Conservation (phyloP, 1,140 invertebrate species). For the Zophobas atratus region DNA sequence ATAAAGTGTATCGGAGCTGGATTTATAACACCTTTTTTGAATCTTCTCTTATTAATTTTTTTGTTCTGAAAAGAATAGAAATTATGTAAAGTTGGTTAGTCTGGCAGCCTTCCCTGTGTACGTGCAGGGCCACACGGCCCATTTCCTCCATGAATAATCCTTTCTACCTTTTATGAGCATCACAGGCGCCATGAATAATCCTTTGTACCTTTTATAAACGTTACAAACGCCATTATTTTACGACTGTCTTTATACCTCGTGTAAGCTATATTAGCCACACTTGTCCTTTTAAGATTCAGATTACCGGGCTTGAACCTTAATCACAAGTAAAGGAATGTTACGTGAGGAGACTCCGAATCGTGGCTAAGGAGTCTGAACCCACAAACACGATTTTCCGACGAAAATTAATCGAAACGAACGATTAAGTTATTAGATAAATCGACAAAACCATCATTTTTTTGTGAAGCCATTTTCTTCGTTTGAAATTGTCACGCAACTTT, state of each 20-base stretch:
- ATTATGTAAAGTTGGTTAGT: neutral
- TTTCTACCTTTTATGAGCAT: neutral
- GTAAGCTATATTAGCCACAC: neutral
- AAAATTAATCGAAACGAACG: too few species aligned
- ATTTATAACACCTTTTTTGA: too few species aligned
- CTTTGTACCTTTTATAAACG: neutral
- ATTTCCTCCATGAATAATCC: neutral
- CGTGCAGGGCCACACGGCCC: neutral
- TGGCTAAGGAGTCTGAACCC: too few species aligned
- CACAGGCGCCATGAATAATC: neutral
- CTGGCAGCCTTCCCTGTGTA: neutral
- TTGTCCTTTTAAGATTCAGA: neutral
- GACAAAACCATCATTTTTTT: too few species aligned
- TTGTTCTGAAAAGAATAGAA: too few species aligned
- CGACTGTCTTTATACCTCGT: neutral
- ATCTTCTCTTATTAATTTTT: too few species aligned
- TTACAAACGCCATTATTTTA: neutral
- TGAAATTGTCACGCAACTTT: neutral
- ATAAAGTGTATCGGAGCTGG: too few species aligned
- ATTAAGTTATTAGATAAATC: too few species aligned
- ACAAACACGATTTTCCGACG: too few species aligned
- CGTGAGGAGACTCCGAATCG: neutral
- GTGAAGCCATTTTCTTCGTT: too few species aligned
- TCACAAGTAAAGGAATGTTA: neutral
- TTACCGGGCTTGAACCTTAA: neutral